Conservation (phyloP, 2,888 invertebrate species). For the Papilio gigon region DNA sequence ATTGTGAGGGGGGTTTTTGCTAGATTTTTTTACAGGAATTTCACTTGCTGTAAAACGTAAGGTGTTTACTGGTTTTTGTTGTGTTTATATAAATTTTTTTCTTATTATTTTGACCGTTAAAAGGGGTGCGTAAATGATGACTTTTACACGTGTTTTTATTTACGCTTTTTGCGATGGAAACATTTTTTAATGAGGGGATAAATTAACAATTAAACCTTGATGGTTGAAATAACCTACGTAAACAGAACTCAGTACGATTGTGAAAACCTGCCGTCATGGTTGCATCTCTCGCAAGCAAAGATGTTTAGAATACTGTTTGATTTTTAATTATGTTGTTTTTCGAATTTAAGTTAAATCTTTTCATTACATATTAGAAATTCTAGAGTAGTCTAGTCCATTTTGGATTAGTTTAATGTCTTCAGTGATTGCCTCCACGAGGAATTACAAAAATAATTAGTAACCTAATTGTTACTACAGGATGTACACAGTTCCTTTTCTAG, state of each 20-base stretch:
- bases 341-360: too few relatives aligned
- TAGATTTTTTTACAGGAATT: slow-evolving; percentile 72
- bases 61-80: slow-evolving; percentile 60
- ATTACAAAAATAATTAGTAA: too few relatives aligned
- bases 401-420: too few relatives aligned
- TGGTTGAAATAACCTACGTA: not conserved
- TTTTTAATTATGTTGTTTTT: too few relatives aligned
- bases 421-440: too few relatives aligned
- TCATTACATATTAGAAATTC: too few relatives aligned
- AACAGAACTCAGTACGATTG: not conserved
- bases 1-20: slow-evolving; percentile 71
- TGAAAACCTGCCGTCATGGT: not conserved
- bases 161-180: slow-evolving; percentile 11
- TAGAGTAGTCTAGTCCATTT: too few relatives aligned
- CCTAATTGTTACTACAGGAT: too few relatives aligned
- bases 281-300: too few relatives aligned
- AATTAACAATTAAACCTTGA: not conserved
- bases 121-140: slow-evolving; percentile 45
- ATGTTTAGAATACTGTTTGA: too few relatives aligned
- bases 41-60: slow-evolving; percentile 69
- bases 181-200: not conserved
- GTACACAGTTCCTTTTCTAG: too few relatives aligned
- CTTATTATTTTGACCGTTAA: slow-evolving; percentile 46
- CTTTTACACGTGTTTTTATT: slow-evolving; percentile 20
- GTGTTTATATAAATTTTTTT: slow-evolving; percentile 65